Base-by-base conservation (phyloP, 2,888 invertebrate species). In the Hemicrepidius hirtus region DNA sequence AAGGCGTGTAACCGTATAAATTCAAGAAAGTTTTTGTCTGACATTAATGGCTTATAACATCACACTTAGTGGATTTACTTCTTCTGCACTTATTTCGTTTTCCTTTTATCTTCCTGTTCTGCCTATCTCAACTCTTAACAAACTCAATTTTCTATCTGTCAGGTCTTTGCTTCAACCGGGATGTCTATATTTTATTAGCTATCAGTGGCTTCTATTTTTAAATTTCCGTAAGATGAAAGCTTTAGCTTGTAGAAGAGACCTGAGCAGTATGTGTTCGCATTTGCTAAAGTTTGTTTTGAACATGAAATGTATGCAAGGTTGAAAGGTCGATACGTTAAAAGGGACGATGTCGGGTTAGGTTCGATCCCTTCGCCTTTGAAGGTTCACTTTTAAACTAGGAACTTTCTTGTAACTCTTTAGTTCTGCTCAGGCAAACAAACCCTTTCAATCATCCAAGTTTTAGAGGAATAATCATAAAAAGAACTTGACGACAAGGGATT, bases 151-250 rank as follows among this genome's bases (percentile, higher is more conserved):
- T 35, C 57, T 57, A 40, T 57, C 35, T 57, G 57, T 57, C 57
- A 57, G 35, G 35, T 57, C 57, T 57, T 37, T 37, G 57, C 37
- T 57, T 37, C 57, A 13, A 20, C 57, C 20, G 35, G 32, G 57
- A 57, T 57, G 57, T 57, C 57, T 35, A 57, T 57, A 37, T 57
- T 57, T 57, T 57, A 57, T 57, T 57, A 57, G 20, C 57, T 57
- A 57, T 57, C 57, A 57, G 57, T 37, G 21, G 57, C 18, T 53
- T 57, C 57, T 57, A 57, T 57, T 57, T 57, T 53, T 53, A 53
- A 53, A 53, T 53, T 53, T 53, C 53, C 53, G 53, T 32, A 32
- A 53, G 53, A 53, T 53, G 53, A 53, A 53, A 53, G 53, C 28
- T 7, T n/a, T 20, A 12, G 13, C 53, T 24, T 49, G 12, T 24